phyloP scores from a whole-genome alignment of 1,140 invertebrate species.

The Sinonovacula constricta region DNA sequence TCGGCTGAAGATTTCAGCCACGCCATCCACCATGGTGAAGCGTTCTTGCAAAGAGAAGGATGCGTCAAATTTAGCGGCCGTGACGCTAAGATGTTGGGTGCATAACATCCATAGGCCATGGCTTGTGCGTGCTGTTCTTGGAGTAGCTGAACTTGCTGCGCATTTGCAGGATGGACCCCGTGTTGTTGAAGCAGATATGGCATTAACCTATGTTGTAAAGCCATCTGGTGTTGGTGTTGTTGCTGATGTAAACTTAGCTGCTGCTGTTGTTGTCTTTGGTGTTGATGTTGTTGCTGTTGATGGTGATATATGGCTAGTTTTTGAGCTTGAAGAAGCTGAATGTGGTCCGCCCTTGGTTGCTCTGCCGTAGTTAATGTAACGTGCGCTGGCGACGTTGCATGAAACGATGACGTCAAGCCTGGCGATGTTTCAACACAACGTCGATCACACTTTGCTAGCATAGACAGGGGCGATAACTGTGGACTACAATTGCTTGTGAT shows the following conservation, averaged over 20 bases:
- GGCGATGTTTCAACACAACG: slow-evolving; percentile 38
- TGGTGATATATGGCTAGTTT: background rate
- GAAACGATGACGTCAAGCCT: slow-evolving; percentile 6
- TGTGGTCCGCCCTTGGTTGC: background rate
- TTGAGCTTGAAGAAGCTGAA: slow-evolving; percentile 11
- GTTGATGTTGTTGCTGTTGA: slow-evolving; percentile 5
- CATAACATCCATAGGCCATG: slow-evolving; percentile 11
- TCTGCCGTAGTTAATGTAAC: background rate
- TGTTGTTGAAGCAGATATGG: background rate
- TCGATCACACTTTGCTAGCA: slow-evolving; percentile 36
- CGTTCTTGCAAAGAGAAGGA: background rate
- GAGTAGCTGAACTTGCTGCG: slow-evolving; percentile 22
- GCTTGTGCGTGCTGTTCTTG: slow-evolving; percentile 31
- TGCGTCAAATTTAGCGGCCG: background rate
- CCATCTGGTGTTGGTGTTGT: slow-evolving; percentile 6
- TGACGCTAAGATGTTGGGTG: background rate
- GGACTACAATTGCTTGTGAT: slow-evolving; percentile 25
- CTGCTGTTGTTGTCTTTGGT: background rate
- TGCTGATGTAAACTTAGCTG: no score
- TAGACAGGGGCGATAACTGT: slow-evolving; percentile 37
- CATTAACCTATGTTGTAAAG: background rate
- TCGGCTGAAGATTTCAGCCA: slow-evolving; percentile 39
- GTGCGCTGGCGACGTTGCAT: background rate
- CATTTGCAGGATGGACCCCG: background rate
- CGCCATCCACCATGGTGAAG: slow-evolving; percentile 25